Evolutionary conservation across 2,113 vertebrate species (phyloP).

Genomic region (Geococcyx californianus): DNA sequence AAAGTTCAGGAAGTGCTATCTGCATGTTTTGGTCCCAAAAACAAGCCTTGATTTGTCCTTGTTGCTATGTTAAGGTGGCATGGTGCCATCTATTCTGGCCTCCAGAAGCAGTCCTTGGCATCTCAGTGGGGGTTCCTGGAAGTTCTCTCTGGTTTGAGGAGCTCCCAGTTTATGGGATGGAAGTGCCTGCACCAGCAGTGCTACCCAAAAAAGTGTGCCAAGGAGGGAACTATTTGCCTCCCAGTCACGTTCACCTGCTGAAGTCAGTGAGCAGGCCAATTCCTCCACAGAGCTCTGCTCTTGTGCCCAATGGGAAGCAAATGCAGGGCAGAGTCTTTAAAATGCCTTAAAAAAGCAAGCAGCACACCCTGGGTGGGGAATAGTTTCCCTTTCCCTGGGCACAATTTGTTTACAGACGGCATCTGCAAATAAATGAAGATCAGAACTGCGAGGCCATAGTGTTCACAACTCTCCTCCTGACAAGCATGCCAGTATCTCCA

Average conservation of each 20-base stretch:
- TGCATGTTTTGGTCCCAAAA: background rate
- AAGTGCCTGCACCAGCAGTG: rapidly evolving
- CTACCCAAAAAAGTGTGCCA: background rate
- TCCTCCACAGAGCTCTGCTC: background rate
- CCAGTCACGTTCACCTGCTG: background rate
- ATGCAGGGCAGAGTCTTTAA: background rate
- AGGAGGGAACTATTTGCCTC: background rate
- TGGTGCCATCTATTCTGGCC: background rate
- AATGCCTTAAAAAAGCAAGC: background rate
- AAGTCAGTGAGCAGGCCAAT: background rate
- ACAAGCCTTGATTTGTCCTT: conserved; percentile 20
- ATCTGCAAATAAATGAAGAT: background rate
- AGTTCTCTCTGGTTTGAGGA: background rate
- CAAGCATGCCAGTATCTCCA: background rate
- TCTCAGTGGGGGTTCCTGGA: background rate
- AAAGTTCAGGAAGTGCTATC: background rate
- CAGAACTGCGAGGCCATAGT: background rate
- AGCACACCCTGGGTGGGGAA: background rate
- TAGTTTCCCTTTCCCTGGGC: background rate
- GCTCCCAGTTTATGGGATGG: background rate
- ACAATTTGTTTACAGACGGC: background rate
- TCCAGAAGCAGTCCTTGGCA: background rate
- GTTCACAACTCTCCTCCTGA: background rate
- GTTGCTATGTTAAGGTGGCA: conserved; percentile 11
- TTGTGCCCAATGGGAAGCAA: background rate